These are phyloP conservation scores for Campoplex nolae DNA, from an alignment of 2,888 invertebrate species.

Conservation along the genomic window DNA sequence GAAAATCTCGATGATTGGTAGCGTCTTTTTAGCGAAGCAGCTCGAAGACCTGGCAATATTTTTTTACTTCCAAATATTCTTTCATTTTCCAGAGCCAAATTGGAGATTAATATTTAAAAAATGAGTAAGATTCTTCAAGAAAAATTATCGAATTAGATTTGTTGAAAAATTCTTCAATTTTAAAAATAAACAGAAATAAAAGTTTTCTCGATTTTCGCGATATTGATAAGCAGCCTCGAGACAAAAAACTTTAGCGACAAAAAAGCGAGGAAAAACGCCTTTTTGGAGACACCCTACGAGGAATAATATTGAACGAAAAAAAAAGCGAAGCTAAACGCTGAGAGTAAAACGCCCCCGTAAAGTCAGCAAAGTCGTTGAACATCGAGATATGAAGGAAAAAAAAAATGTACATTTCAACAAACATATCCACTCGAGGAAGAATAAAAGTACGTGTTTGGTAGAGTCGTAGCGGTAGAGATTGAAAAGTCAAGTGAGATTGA, in stretches of 20 bases:
- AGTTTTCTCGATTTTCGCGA: background rate
- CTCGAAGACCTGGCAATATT: background rate
- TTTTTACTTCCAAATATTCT: background rate
- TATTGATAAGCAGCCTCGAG: no score
- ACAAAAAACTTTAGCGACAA: no score
- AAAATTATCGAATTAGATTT: background rate
- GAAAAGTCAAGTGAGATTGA: constrained; percentile 69
- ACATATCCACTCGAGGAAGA: constrained; percentile 12
- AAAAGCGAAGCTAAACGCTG: background rate
- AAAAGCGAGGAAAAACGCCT: background rate
- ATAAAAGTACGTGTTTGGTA: constrained; percentile 7
- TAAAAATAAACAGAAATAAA: background rate
- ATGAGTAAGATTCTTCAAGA: background rate
- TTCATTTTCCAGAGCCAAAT: no score
- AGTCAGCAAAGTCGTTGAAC: constrained; percentile 11
- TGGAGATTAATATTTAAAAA: no score
- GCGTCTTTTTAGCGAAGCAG: no score
- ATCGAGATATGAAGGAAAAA: background rate
- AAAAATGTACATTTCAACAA: constrained; percentile 1
- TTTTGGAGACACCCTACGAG: background rate
- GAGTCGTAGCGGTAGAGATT: constrained; percentile 29
- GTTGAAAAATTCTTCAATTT: background rate
- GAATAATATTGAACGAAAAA: background rate
- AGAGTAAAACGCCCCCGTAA: background rate
- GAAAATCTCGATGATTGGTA: no score